phyloP scores from a whole-genome alignment of 2,888 invertebrate genomes.

The Priocnemis perturbator region DNA sequence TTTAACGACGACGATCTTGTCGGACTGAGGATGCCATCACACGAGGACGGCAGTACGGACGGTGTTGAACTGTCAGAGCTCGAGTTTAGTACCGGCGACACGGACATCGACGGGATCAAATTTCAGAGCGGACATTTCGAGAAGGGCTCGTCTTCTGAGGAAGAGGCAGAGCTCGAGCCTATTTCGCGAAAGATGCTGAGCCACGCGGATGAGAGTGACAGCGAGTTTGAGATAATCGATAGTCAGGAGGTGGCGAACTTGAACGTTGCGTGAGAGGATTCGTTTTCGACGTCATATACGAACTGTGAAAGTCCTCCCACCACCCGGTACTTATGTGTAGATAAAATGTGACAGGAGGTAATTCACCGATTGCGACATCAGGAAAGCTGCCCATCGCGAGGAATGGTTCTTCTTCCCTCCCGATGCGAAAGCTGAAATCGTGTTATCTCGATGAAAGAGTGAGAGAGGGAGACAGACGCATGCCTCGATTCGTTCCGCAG shows the following conservation, averaged over 20 bases:
- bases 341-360: conserved; percentile 1
- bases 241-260: conserved; percentile 63
- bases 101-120: conserved; percentile 66
- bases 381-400: too few species aligned
- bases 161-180: conserved; percentile 65
- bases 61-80: conserved; percentile 71
- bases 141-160: conserved; percentile 68
- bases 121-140: conserved; percentile 72
- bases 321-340: conserved; percentile 1
- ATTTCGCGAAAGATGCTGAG: conserved; percentile 56
- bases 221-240: conserved; percentile 73
- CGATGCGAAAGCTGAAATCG: too few species aligned
- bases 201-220: conserved; percentile 68
- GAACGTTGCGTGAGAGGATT: conserved; percentile 42
- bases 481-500: too few species aligned
- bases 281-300: conserved; percentile 9
- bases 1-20: conserved; percentile 69
- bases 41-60: conserved; percentile 72
- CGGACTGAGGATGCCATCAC: conserved; percentile 71
- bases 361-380: too few species aligned
- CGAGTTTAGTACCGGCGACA: conserved; percentile 67
- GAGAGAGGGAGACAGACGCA: too few species aligned
- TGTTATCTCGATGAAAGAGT: too few species aligned
- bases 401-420: too few species aligned
- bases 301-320: conserved; percentile 37